Evolutionary conservation across 2,797 vertebrate species (phyloP).

Genomic region (Epinephelus coioides): DNA sequence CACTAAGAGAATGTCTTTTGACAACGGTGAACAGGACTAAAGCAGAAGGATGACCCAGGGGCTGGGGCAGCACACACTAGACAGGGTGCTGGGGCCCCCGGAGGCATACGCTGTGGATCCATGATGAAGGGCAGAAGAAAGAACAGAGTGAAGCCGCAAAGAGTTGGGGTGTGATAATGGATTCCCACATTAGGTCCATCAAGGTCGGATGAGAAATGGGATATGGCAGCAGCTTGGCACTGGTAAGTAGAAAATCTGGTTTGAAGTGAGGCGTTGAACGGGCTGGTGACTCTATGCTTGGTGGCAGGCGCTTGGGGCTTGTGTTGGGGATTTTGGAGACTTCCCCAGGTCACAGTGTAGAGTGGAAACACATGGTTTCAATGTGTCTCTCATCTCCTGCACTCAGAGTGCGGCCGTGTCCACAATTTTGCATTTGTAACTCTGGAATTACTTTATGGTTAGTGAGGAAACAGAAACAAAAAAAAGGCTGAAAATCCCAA

Average conservation of each 20-base stretch:
- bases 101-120: slow-evolving; percentile 48
- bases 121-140: slow-evolving; percentile 46
- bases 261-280: slow-evolving; percentile 58
- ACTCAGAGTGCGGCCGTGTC: slow-evolving; percentile 17
- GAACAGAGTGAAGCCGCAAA: slow-evolving; percentile 51
- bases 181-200: slow-evolving; percentile 79
- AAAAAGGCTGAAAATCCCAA: slow-evolving; percentile 42
- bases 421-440: slow-evolving; percentile 44
- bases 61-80: slow-evolving; percentile 25
- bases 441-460: slow-evolving; percentile 62
- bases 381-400: slow-evolving; percentile 45
- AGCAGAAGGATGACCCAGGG: slow-evolving; percentile 64
- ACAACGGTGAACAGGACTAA: slow-evolving; percentile 74
- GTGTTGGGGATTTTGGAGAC: slow-evolving; percentile 66
- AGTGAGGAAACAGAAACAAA: slow-evolving; percentile 49
- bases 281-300: slow-evolving; percentile 52
- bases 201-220: slow-evolving; percentile 72
- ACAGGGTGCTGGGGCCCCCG: slow-evolving; percentile 24
- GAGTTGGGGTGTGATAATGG: slow-evolving; percentile 71
- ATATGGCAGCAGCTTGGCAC: slow-evolving; percentile 79
- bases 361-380: slow-evolving; percentile 77
- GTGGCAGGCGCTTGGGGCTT: slow-evolving; percentile 62
- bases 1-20: slow-evolving; percentile 74
- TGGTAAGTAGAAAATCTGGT: slow-evolving; percentile 69
- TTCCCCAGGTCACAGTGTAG: slow-evolving; percentile 50